Base-by-base conservation (phyloP, 2,113 vertebrate genomes). In the Rhinogobius similis region DNA sequence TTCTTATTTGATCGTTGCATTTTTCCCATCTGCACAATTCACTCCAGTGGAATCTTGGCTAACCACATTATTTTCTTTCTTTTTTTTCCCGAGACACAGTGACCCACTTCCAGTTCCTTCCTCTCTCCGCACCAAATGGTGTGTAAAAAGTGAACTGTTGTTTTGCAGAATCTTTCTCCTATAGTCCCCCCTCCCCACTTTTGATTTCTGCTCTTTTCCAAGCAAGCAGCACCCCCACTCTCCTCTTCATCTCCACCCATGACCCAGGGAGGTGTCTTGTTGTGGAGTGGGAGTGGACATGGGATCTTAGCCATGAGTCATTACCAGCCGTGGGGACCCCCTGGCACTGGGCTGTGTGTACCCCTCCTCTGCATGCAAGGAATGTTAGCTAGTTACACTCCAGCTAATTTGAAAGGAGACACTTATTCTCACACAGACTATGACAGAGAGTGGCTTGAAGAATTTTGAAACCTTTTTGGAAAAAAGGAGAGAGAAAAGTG, bases 51-150 rank as follows among this genome's bases (percentile, higher is more conserved):
- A 85, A 75, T 83, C 67, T 68, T 79, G 20, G 50, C 76, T 70
- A 66, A 67, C 72, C 66, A 10, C 62, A 81, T 44, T 86, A 24
- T 75, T 76, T 81, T 59, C 62, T 69, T 73, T 72, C 58, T 70
- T 68, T 65, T 78, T 78, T 55, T 78, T 72, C 67, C 76, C 78
- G 79, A 90, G 90, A 90, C 89, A 89, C 75, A 83, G 74, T 92
- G 88, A 91, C 89, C 90, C 84, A 89, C 67, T 90, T 92, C 82
- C 71, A 86, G 81, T 86, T 91, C 88, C 89, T 88, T 83, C 83
- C 84, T 77, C 83, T 78, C 77, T 68, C 53, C 23, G 3, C 65
- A 68, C 32, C 24, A 21, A 66, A 62, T 39, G 12, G 58, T 67
- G 76, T 58, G 50, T 75, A 62, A 83, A 55, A 89, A 65, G 77